phyloP scores from a whole-genome alignment of 2,113 vertebrate genomes.

The Actinemys pallida region DNA sequence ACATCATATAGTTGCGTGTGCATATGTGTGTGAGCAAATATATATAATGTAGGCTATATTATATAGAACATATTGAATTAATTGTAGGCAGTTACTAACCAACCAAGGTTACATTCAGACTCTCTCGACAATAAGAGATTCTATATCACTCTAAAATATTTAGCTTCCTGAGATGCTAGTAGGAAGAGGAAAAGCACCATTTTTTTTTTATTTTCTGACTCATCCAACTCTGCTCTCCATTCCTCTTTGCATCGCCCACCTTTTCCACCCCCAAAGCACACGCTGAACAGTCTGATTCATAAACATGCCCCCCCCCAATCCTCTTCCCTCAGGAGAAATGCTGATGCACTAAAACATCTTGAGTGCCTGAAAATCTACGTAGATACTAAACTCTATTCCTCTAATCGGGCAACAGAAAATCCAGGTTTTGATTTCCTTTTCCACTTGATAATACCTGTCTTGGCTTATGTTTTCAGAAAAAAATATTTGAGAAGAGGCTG shows the following conservation, averaged over 20 bases:
- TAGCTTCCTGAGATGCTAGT: not conserved
- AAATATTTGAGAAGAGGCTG: not conserved
- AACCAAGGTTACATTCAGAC: slow-evolving; percentile 35
- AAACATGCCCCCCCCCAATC: slow-evolving; percentile 42
- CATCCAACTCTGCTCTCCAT: slow-evolving; percentile 68
- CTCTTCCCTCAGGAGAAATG: slow-evolving; percentile 54
- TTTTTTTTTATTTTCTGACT: slow-evolving; percentile 67
- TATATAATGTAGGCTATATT: too few species aligned
- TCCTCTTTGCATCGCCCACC: slow-evolving; percentile 73
- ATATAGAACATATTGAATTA: accelerated
- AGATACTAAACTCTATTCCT: not conserved
- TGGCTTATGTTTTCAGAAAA: not conserved
- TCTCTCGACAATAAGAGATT: not conserved
- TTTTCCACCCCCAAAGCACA: slow-evolving; percentile 72
- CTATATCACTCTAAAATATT: slow-evolving; percentile 31
- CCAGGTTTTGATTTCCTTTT: accelerated
- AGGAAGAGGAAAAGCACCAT: slow-evolving; percentile 45
- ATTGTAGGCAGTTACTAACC: slow-evolving; percentile 6
- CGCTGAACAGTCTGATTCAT: slow-evolving; percentile 71
- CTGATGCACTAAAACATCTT: slow-evolving; percentile 2
- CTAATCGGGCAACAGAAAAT: not conserved
- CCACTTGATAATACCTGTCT: not conserved
- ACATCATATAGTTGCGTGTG: too few species aligned
- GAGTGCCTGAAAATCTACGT: not conserved
- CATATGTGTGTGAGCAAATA: not conserved